Base-by-base conservation (phyloP, 2,888 invertebrate species). In the Sylvicola cinctus region DNA sequence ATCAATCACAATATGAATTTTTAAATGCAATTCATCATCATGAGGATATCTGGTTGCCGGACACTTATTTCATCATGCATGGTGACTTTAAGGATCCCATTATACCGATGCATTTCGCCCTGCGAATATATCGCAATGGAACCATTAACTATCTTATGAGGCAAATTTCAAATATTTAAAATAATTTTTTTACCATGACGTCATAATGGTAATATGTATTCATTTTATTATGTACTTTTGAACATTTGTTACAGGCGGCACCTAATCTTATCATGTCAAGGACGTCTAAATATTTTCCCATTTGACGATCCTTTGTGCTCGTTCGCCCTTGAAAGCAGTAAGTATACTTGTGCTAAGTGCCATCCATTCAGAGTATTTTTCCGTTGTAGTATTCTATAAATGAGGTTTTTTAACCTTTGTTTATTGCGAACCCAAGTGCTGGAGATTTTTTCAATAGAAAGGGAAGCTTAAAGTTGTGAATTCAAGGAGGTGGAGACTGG, bases 261-360 rank as follows among this genome's bases (percentile, higher is more conserved):
- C 61, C 74, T 90, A 49, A 87, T 88, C 50, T 66, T 90, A 51
- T 87, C 85, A 50, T 90, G 90, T 62, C 84, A 87, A 62, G 90
- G 90, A 55, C 76, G 83, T 60, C 70, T 88, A 54, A 83, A 85
- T 60, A 88, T 90, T 62, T 90, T 88, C 65, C 90, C 90, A 48
- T 90, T 90, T 61, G 90, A 90, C 61, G 87, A 88, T 68, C 88
- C 88, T 49, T 71, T 78, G 63, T 90, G 90, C 68, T 81, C 84
- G 62, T 90, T 90, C 66, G 81, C 88, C 54, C 80, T 90, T 71
- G 88, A 90, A 68, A 88, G 87, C 68, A 87, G 87, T 88, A 70
- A 85, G 87, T 84, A 60, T 32, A 34, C 35, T 33, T 33, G 31
- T 27, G 23, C 35, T 37, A 8, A 28, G 28, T 28, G n/a, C 7